phyloP scores from a whole-genome alignment of 2,797 vertebrate species.

The Nyctibius grandis region DNA sequence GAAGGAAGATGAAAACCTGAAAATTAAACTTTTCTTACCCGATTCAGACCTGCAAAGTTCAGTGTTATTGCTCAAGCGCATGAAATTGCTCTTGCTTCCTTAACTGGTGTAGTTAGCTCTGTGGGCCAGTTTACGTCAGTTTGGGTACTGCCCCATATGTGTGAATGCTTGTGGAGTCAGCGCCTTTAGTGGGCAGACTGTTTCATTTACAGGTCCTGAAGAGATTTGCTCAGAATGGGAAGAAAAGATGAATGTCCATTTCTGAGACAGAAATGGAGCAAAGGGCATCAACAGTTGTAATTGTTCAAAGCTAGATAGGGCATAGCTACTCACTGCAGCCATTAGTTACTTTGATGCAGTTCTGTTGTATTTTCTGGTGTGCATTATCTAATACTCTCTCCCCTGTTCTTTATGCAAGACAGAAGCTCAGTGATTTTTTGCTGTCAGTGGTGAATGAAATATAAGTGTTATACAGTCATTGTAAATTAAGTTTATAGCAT shows the following conservation, averaged over 20 bases:
- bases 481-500: conserved; percentile 51
- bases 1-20: not conserved
- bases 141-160: not conserved
- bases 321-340: not conserved
- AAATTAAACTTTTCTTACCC: not conserved
- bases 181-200: not conserved
- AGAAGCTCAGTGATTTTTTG: not conserved
- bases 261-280: not conserved
- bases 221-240: not conserved
- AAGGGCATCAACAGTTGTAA: not conserved
- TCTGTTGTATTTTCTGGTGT: not conserved
- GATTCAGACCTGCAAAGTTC: not conserved
- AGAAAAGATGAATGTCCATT: not conserved
- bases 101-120: not conserved
- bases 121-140: not conserved
- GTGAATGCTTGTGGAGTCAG: not conserved
- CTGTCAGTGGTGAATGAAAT: conserved; percentile 3
- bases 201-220: not conserved
- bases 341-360: not conserved
- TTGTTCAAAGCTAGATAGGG: not conserved
- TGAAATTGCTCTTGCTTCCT: not conserved
- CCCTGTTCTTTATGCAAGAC: not conserved
- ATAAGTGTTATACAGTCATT: not conserved
- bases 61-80: not conserved
- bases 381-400: not conserved